Evolutionary conservation across 2,888 invertebrate genomes (phyloP).

Genomic region (Frankliniella fusca): DNA sequence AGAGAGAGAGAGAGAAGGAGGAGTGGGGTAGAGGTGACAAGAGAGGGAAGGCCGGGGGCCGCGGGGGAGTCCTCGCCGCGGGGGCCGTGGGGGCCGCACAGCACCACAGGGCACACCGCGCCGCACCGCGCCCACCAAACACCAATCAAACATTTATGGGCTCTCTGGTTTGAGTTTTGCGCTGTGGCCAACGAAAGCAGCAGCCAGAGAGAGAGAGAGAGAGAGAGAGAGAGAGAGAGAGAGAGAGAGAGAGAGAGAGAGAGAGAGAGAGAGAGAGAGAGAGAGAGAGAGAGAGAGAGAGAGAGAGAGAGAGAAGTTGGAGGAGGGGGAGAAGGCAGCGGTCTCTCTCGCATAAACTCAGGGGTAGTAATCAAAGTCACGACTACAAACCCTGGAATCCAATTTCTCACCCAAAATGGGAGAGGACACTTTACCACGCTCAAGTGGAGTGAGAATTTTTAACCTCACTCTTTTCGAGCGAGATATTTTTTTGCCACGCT

Average conservation of each 20-base stretch:
- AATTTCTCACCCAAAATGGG: too few relatives aligned
- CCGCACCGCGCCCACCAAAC: too few relatives aligned
- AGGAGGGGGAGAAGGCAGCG: background rate
- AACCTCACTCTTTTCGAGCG: too few relatives aligned
- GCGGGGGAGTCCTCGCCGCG: background rate
- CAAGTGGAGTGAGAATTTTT: too few relatives aligned
- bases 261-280: background rate
- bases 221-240: slow-evolving; percentile 1
- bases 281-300: background rate
- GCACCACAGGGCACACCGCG: too few relatives aligned
- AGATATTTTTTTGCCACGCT: too few relatives aligned
- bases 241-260: background rate
- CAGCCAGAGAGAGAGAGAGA: background rate
- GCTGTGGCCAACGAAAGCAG: background rate
- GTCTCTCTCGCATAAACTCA: background rate
- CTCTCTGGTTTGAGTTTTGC: too few relatives aligned
- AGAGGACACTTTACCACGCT: too few relatives aligned
- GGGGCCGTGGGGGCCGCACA: background rate
- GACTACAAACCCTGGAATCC: too few relatives aligned
- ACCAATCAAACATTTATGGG: too few relatives aligned
- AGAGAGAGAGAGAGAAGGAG: too few relatives aligned
- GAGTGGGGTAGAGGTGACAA: background rate
- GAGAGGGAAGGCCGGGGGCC: background rate
- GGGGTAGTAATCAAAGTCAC: too few relatives aligned
- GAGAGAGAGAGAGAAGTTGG: background rate